Evolutionary conservation across 2,888 invertebrate species (phyloP).

Genomic region (Smittia aterrima): DNA sequence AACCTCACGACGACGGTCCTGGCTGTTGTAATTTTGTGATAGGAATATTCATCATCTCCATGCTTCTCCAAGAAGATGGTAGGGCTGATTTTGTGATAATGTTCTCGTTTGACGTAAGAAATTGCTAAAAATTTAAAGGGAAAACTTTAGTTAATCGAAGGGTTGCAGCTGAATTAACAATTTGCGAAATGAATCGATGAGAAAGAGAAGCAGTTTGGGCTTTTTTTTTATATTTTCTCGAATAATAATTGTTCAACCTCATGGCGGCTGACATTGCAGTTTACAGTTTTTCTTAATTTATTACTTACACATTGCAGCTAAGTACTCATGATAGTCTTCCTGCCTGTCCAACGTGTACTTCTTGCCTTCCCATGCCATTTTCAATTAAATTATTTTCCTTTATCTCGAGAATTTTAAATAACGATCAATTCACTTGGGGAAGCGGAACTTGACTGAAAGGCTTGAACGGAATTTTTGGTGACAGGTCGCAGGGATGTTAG

Average conservation of each 20-base stretch:
- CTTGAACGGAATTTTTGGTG: no score
- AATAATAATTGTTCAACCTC: no score
- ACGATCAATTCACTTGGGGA: neutral
- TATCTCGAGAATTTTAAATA: neutral
- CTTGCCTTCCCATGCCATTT: slow-evolving; percentile 58
- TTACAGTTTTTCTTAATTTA: no score
- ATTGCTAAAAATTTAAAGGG: slow-evolving; percentile 64
- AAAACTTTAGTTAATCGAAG: neutral
- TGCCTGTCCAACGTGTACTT: slow-evolving; percentile 77
- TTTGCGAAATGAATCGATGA: neutral
- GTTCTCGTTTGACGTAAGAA: slow-evolving; percentile 80
- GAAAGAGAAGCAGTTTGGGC: neutral
- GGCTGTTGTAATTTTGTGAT: slow-evolving; percentile 85
- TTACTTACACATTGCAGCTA: slow-evolving; percentile 78
- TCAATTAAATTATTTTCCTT: neutral
- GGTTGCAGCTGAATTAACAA: neutral
- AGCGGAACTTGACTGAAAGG: neutral
- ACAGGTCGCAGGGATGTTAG: no score
- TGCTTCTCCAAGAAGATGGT: slow-evolving; percentile 76
- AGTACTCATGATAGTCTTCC: slow-evolving; percentile 86
- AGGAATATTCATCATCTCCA: slow-evolving; percentile 66
- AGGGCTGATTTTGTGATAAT: slow-evolving; percentile 81
- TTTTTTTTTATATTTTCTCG: no score
- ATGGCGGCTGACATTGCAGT: no score
- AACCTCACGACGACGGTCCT: slow-evolving; percentile 82